Evolutionary conservation across 1,140 invertebrate genomes (phyloP), one percentile per base, ranked within the genome.

Genomic region (Pachyrhynchus sulphureomaculatus): DNA sequence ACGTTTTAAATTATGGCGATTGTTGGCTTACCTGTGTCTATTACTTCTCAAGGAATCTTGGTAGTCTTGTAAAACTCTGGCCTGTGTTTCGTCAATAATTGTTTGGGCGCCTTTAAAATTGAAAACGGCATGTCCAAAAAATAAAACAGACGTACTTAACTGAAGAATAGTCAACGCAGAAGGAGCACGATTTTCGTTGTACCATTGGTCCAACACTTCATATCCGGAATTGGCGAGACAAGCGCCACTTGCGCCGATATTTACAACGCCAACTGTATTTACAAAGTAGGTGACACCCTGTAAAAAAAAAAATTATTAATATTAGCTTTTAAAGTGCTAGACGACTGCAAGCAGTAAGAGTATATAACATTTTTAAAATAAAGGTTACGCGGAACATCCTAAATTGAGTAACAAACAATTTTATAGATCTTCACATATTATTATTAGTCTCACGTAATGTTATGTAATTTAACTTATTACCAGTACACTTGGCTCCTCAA

Each of bases 111-210:
- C 64, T 63, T 54, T 73, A 23, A 72, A 72, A 60, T 70, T 75
- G 21, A 76, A 72, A 5, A 76, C 65, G 4, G 76, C 69, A 61
- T 78, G 71, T n/a, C 69, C 72, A 48, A 79, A 76, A 66, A 79
- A 78, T 5, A 78, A 58, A 21, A 76, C 37, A 8, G 76, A 76
- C 2, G 77, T 69, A 24, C 67, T 67, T 10, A 79, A 55, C 59
- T 79, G 76, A n/a, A 77, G 45, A 13, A 76, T 62, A 0, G 70
- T 67, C 12, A 76, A 53, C 2, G 65, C 6, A 10, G 68, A 69
- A 6, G 69, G 68, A 10, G 37, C 41, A 51, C 66, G 33, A 8
- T 71, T 59, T 49, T 71, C 68, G 24, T 53, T 57, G 2, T 45
- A 13, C 68, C 65, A 72, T 32, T 69, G 42, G 21, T 64, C 44